Evolutionary conservation across 2,113 vertebrate genomes (phyloP), one percentile per base, ranked within the genome.

Genomic region (Hippolais icterina): DNA sequence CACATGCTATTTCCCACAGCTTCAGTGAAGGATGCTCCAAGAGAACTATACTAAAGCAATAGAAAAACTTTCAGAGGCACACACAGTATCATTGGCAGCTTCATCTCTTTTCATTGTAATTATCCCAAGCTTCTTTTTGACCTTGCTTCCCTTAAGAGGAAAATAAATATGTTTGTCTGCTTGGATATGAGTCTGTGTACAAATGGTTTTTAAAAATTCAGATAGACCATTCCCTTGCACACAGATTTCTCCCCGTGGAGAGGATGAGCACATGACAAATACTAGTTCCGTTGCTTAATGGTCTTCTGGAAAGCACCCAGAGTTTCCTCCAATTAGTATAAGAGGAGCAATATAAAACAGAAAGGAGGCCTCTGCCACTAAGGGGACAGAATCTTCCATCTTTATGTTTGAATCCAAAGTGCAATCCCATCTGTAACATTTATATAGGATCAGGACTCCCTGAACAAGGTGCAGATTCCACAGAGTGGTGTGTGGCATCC

Each of bases 251-350:
- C 76, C 44, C 39, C 1, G 2, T 60, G 47, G 77, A 93, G 60
- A 93, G 33, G 41, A 70, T 44, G 35, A 93, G 64, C 83, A 83
- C 33, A 77, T 77, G 76, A 90, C 64, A 95, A 95, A 92, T 77
- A 72, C 24, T 35, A 50, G 49, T 90, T 94, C 50, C 0, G 0
- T 77, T 83, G 28, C 54, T 90, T 93, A 86, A 88, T 94, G 75
- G 50, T 83, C 3, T 76, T 80, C 85, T 95, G 90, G 94, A 96
- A 92, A 47, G 46, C 46, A 86, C 75, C 12, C 92, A 94, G 85
- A 53, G 42, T 92, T 93, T 83, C 8, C 23, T 88, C 14, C 66
- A 85, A 64, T 91, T 87, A 90, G 22, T 76, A 16, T 52, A 76
- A 87, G 41, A 85, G 66, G 28, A 76, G 25, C 13, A 69, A 69